Conservation (phyloP, 2,113 vertebrate species). For the Odobenus rosmarus region DNA sequence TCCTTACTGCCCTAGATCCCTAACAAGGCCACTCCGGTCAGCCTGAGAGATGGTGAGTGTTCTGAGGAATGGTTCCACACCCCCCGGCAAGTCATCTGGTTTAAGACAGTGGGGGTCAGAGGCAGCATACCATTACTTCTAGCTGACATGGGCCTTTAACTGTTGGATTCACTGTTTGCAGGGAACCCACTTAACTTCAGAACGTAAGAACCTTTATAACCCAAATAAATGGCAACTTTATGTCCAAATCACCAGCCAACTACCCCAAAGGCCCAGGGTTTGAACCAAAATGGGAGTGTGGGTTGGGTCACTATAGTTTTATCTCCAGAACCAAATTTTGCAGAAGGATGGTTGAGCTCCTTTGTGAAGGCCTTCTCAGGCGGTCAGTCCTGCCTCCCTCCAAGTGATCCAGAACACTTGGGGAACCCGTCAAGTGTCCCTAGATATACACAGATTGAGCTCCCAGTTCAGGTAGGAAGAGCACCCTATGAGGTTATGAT, state of each 20-base stretch:
- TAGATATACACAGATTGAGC: neutral
- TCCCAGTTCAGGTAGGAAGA: neutral
- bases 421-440: rapidly evolving
- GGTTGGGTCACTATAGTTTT: neutral
- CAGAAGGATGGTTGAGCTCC: neutral
- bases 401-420: neutral
- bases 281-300: neutral
- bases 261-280: neutral
- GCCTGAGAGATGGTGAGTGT: neutral
- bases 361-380: neutral
- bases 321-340: neutral
- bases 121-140: neutral
- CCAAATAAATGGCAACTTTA: neutral
- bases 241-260: neutral
- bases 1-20: neutral
- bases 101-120: neutral
- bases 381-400: neutral
- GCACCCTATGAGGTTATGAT: rapidly evolving
- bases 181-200: neutral
- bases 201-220: neutral
- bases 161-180: neutral
- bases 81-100: neutral
- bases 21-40: neutral
- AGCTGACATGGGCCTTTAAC: neutral
- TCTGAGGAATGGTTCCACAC: neutral